Conservation (phyloP, 2,888 invertebrate genomes). For the Cryptocheilus praepositus region DNA sequence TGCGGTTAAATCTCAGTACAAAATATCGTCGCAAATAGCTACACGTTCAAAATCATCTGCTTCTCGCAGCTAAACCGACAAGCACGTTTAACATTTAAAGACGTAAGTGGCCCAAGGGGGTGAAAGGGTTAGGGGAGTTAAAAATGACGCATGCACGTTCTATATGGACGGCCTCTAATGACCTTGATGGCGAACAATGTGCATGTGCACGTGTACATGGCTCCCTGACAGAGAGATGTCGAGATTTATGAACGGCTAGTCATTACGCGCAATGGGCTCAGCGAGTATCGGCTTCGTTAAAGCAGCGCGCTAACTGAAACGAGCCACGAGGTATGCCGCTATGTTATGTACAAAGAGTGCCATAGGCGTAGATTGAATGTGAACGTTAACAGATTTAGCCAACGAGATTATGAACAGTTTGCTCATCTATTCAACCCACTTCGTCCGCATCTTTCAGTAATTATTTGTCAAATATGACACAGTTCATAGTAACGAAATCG, state of each 20-base stretch:
- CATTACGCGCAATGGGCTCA: slow-evolving; percentile 38
- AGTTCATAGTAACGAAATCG: too few relatives aligned
- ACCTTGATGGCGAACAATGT: slow-evolving; percentile 20
- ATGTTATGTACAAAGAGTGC: not conserved
- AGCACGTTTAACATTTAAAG: too few relatives aligned
- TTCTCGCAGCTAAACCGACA: too few relatives aligned
- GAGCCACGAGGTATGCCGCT: slow-evolving; percentile 25
- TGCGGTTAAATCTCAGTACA: too few relatives aligned
- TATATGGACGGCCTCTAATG: slow-evolving; percentile 21
- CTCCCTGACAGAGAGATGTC: slow-evolving; percentile 21
- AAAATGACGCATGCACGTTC: slow-evolving; percentile 13
- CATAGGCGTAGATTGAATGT: slow-evolving; percentile 7
- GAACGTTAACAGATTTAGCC: not conserved
- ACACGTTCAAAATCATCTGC: too few relatives aligned
- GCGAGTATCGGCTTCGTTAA: slow-evolving; percentile 49
- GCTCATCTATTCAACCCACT: too few relatives aligned
- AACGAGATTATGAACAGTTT: too few relatives aligned
- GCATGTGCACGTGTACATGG: not conserved
- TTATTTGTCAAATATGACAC: too few relatives aligned
- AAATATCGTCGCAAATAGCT: too few relatives aligned
- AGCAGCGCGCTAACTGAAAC: slow-evolving; percentile 45
- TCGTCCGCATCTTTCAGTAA: too few relatives aligned
- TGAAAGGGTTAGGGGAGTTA: not conserved
- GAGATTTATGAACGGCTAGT: slow-evolving; percentile 46
- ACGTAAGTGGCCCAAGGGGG: too few relatives aligned